A percentile compares a stretch with the other conserved stretches of the same genome.
phyloP scores from a whole-genome alignment of 2,797 vertebrate genomes.

The Podargus strigoides region DNA sequence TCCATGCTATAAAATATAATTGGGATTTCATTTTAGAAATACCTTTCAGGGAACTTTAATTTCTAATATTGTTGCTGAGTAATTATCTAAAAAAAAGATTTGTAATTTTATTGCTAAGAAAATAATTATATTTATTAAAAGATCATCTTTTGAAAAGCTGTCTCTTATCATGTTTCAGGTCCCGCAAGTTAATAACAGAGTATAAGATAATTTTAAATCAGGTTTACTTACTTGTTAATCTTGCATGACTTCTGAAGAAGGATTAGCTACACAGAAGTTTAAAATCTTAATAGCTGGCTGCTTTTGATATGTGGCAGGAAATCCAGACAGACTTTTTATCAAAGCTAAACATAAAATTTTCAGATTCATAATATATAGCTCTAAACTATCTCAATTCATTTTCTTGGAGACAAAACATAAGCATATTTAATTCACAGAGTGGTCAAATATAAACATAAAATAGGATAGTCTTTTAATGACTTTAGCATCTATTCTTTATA shows the following conservation, averaged over 20 bases:
- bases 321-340: conserved; percentile 4
- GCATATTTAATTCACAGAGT: not conserved
- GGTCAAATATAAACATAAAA: not conserved
- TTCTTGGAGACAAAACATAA: not conserved
- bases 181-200: not conserved
- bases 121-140: not conserved
- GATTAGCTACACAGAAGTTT: conserved; percentile 1
- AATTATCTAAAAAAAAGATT: not conserved
- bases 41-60: not conserved
- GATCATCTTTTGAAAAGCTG: not conserved
- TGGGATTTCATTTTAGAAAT: not conserved
- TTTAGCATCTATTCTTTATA: not conserved
- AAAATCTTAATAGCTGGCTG: conserved; percentile 13
- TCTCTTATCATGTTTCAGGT: not conserved
- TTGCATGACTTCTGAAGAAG: not conserved
- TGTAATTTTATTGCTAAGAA: not conserved
- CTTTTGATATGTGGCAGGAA: not conserved
- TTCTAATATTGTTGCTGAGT: not conserved
- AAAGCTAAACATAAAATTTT: not conserved
- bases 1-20: not conserved
- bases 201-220: not conserved
- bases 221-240: conserved; percentile 11
- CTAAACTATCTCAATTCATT: not conserved
- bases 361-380: not conserved
- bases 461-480: not conserved